Conservation (phyloP, 1,140 invertebrate genomes). For the Caenorhabditis latens region DNA sequence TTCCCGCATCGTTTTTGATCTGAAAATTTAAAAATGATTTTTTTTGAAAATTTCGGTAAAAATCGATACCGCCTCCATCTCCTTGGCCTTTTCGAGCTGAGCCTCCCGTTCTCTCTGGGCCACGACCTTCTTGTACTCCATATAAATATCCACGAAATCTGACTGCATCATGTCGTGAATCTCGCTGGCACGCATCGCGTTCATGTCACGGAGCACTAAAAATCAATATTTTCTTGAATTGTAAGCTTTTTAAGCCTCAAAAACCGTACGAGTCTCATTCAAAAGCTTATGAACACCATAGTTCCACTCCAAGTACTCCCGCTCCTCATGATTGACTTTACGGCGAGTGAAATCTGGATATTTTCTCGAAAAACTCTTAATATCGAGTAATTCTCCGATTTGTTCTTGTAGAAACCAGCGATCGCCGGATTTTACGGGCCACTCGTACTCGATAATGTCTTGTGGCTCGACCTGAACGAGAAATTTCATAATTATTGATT, state of each 20-base stretch:
- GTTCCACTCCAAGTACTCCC: conserved; percentile 11
- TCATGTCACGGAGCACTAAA: conserved; percentile 61
- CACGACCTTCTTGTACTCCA: conserved; percentile 59
- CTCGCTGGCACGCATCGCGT: conserved; percentile 59
- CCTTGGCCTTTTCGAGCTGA: conserved; percentile 58
- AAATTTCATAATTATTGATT: not conserved
- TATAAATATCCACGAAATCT: conserved; percentile 58
- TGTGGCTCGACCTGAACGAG: conserved; percentile 35
- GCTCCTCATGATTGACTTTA: conserved; percentile 34
- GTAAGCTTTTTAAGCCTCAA: not conserved
- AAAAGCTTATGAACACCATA: conserved; percentile 40
- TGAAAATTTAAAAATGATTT: no score
- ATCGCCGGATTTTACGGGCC: conserved; percentile 61
- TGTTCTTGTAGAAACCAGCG: conserved; percentile 63
- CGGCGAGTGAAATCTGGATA: conserved; percentile 24
- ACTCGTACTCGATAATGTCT: conserved; percentile 63
- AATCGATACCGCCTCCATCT: conserved; percentile 65
- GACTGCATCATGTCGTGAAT: conserved; percentile 63
- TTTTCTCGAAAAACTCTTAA: conserved; percentile 36
- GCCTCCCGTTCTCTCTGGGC: not conserved
- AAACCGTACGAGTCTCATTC: conserved; percentile 49
- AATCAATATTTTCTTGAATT: not conserved
- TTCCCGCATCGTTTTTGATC: conserved; percentile 63
- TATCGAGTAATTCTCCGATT: conserved; percentile 61
- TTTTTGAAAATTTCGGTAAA: no score